Evolutionary conservation across 2,888 invertebrate genomes (phyloP), one percentile per base, ranked within the genome.

Genomic region (Lottia scabra): DNA sequence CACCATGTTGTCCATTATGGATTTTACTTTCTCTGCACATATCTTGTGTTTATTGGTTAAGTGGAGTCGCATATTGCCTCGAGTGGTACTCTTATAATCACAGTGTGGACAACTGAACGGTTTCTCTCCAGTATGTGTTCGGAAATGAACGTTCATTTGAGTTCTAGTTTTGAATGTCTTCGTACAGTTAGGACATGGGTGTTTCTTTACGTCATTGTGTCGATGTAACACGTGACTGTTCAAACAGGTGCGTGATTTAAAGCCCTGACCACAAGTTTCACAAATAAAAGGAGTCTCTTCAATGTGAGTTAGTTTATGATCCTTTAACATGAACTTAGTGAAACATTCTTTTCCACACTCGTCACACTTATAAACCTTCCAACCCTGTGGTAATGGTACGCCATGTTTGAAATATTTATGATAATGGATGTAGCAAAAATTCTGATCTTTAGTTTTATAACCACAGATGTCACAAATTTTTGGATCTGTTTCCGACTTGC

Each of bases 351-450:
- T 84, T 27, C 82, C 81, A 76, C 86, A 86, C 10, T 82, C 73
- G 46, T 86, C 84, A 81, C 86, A 86, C 63, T 74, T 81, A 68
- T 79, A 83, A 26, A 82, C 80, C 19, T 80, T 78, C 83, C 84
- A 84, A 30, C 84, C 85, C 69, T 83, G 77, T 8, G 86, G 86
- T 16, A 86, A 74, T 0, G 85, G 81, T 19, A 84, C 77, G 2
- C 82, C 82, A 72, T 86, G 86, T 64, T 81, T 75, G 75, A 86
- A 85, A 70, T 86, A 85, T 69, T 83, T 83, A 75, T 86, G 86
- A 75, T 81, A 83, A 73, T 85, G 85, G 65, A 86, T 81, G 71
- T 85, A 85, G 71, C 84, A 81, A 46, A 80, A 81, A 45, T 80
- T 82, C 5, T 75, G 71, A 23, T 85, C 83, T 67, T 84, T 84